Evolutionary conservation across 2,888 invertebrate species (phyloP).

Genomic region (Lycocerus yunnanus): DNA sequence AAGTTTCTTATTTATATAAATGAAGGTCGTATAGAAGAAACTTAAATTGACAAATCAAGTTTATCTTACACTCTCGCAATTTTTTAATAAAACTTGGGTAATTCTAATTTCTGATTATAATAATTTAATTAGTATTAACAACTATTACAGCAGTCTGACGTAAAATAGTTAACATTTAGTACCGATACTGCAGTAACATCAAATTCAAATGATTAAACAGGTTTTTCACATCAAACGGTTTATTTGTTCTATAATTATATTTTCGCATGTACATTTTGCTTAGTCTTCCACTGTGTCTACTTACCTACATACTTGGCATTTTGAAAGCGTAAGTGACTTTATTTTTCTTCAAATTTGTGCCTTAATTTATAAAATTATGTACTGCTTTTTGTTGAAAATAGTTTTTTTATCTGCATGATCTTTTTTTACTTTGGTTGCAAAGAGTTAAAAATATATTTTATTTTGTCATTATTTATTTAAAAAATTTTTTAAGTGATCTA

Average conservation of each 20-base stretch:
- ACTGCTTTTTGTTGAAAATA: not conserved
- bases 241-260: not conserved
- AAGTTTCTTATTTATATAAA: not conserved
- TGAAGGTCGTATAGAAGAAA: not conserved
- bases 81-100: not conserved
- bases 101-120: not conserved
- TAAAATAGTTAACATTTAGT: not conserved
- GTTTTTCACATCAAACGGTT: not conserved
- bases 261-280: not conserved
- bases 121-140: not conserved
- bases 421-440: not conserved
- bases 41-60: not conserved
- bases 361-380: not conserved
- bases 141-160: not conserved
- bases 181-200: not conserved
- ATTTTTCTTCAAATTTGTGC: not conserved
- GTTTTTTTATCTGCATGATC: not conserved
- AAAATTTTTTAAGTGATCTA: not conserved
- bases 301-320: not conserved
- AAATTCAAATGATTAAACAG: not conserved
- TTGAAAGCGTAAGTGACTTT: not conserved
- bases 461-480: not conserved
- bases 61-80: not conserved
- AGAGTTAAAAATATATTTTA: not conserved
- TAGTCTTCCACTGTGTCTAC: not conserved